Evolutionary conservation across 1,140 invertebrate species (phyloP).

Genomic region (Brachionus asplanchnoidis): DNA sequence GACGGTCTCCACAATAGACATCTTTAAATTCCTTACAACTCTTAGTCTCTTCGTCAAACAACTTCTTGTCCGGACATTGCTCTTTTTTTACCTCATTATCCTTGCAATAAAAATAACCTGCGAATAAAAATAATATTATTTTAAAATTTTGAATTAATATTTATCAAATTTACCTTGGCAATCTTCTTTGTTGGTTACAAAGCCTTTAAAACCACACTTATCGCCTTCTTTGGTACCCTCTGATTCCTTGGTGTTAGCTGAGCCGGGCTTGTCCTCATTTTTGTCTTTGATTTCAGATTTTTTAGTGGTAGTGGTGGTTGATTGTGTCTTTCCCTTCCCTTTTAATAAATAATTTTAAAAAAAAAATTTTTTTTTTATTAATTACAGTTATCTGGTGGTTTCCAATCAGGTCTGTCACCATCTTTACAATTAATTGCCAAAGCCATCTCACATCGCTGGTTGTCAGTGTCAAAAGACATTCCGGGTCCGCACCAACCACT

Average conservation of each 20-base stretch:
- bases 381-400: slow-evolving; percentile 38
- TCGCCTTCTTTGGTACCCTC: background rate
- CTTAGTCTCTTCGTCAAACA: slow-evolving; percentile 32
- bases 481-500: slow-evolving; percentile 39
- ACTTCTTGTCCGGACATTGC: slow-evolving; percentile 24
- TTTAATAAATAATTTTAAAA: background rate
- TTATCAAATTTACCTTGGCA: slow-evolving; percentile 17
- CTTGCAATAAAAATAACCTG: slow-evolving; percentile 37
- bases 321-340: slow-evolving; percentile 21
- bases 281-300: background rate
- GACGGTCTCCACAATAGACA: slow-evolving; percentile 36
- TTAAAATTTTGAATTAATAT: background rate
- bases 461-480: slow-evolving; percentile 41
- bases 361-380: background rate
- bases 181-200: slow-evolving; percentile 1
- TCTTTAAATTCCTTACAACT: slow-evolving; percentile 17
- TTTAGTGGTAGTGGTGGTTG: slow-evolving; percentile 4
- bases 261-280: background rate
- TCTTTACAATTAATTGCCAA: slow-evolving; percentile 27
- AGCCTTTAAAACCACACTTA: slow-evolving; percentile 35
- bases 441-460: slow-evolving; percentile 38
- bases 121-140: background rate
- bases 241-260: background rate
- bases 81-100: slow-evolving; percentile 11
- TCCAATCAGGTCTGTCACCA: slow-evolving; percentile 41